Percentiles rank a stretch among this genome's conserved stretches.
Evolutionary conservation across 1,140 invertebrate genomes (phyloP).

Genomic region (Lethocerus indicus): DNA sequence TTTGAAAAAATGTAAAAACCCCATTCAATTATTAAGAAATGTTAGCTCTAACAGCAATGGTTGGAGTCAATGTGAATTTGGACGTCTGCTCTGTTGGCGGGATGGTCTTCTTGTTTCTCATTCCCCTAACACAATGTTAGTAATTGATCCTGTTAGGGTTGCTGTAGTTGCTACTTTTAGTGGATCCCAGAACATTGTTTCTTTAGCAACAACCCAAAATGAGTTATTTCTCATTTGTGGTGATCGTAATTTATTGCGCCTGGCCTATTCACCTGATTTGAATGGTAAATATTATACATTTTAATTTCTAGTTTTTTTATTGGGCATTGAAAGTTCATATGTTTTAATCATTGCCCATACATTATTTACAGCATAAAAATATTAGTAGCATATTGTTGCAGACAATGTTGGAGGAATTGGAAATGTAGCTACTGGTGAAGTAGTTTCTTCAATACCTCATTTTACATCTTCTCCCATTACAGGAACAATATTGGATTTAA

Average conservation of each 20-base stretch:
- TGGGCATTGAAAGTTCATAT: not conserved
- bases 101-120: constrained; percentile 57
- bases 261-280: constrained; percentile 36
- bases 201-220: constrained; percentile 45
- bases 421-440: constrained; percentile 9
- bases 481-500: constrained; percentile 2
- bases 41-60: not conserved
- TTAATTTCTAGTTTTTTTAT: not conserved
- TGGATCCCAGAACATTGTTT: constrained; percentile 29
- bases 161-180: constrained; percentile 30
- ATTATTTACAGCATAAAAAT: not conserved
- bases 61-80: constrained; percentile 12
- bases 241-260: constrained; percentile 41
- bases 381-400: not conserved
- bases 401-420: constrained; percentile 10
- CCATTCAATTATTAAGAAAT: constrained; percentile 8
- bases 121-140: constrained; percentile 46
- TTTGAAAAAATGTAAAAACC: constrained; percentile 8
- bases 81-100: constrained; percentile 21
- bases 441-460: constrained; percentile 3
- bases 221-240: constrained; percentile 67
- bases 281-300: constrained; percentile 19
- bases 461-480: constrained; percentile 8
- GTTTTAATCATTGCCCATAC: not conserved
- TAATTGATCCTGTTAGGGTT: constrained; percentile 49